A percentile compares a stretch with the other conserved stretches of the same genome.
phyloP scores from a whole-genome alignment of 2,797 vertebrate genomes.

The Lophotriccus pileatus region DNA sequence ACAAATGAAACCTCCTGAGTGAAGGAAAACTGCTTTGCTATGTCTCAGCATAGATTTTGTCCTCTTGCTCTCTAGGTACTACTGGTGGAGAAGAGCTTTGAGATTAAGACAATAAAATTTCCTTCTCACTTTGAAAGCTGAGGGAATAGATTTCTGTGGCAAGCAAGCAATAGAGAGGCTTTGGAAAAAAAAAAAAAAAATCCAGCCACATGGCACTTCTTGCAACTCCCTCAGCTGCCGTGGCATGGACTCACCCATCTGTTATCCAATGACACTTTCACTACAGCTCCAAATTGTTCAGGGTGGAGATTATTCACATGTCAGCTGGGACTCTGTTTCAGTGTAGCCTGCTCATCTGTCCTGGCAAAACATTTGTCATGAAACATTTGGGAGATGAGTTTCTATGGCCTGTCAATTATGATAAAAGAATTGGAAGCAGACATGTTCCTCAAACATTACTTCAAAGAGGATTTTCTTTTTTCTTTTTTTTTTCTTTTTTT shows the following conservation, averaged over 20 bases:
- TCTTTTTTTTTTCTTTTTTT: neutral
- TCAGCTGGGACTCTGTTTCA: conserved; percentile 34
- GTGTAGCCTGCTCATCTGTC: neutral
- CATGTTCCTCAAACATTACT: neutral
- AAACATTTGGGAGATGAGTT: conserved; percentile 39
- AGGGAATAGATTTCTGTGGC: conserved; percentile 14
- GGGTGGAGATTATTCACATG: conserved; percentile 41
- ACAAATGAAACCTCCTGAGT: neutral
- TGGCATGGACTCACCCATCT: conserved; percentile 33
- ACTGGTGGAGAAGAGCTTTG: neutral
- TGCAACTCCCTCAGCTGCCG: conserved; percentile 28
- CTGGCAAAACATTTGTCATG: conserved; percentile 45
- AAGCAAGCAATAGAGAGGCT: neutral
- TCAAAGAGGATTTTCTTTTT: neutral
- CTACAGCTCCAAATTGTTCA: conserved; percentile 19
- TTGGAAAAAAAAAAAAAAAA: neutral
- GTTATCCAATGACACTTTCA: conserved; percentile 16
- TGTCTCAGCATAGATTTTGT: neutral
- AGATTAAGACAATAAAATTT: conserved; percentile 54
- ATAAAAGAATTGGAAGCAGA: neutral
- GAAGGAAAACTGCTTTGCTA: conserved; percentile 13
- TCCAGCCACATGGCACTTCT: neutral
- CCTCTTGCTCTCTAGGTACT: neutral
- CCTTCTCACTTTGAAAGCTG: conserved; percentile 37
- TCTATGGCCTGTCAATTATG: conserved; percentile 35